Evolutionary conservation across 1,140 invertebrate genomes (phyloP), one percentile per base, ranked within the genome.

Genomic region (Scaptomyza montana): DNA sequence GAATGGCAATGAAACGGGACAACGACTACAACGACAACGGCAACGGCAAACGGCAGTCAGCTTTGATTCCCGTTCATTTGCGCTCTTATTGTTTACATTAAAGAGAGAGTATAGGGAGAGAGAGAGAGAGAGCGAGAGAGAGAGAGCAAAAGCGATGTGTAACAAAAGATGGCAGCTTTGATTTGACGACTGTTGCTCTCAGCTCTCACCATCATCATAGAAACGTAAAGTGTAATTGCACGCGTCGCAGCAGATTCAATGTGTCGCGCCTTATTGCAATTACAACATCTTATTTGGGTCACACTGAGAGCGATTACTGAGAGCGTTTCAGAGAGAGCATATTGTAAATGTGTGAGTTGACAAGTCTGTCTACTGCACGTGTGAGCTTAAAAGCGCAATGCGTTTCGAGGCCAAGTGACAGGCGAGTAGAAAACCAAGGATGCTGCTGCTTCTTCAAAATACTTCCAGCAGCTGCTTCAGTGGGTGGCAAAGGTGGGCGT

Each of bases 261-360:
- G 85, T 86, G 82, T 86, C 76, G 84, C 78, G 78, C 84, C 77
- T 87, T 87, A 65, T 76, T 87, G 84, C 84, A 87, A 89, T 87
- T 87, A 89, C 84, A 77, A 80, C 84, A 87, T 87, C 84, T 82
- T 87, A 89, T 89, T 87, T 87, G 84, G 84, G 84, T 87, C 84
- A 87, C 8, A 73, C 59, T 66, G 64, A 74, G 65, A 51, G 65
- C 70, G 36, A 78, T 46, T 54, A 36, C 60, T 41, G 49, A 60
- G 78, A 50, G 51, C 33, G 50, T n/a, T 39, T 2, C 9, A 28
- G 19, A 39, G 57, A 57, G 56, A 59, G 65, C 69, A 72, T 70
- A 64, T 54, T 21, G 82, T 81, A 87, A 75, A 75, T 87, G 82
- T 81, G 30, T 33, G 30, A 6, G 30, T 33, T 25, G 21, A 25